A percentile compares a stretch with the other conserved stretches of the same genome.
phyloP scores from a whole-genome alignment of 30 jellyfish, hydroid and myxozoan species.

The Euphysa ruthae region DNA sequence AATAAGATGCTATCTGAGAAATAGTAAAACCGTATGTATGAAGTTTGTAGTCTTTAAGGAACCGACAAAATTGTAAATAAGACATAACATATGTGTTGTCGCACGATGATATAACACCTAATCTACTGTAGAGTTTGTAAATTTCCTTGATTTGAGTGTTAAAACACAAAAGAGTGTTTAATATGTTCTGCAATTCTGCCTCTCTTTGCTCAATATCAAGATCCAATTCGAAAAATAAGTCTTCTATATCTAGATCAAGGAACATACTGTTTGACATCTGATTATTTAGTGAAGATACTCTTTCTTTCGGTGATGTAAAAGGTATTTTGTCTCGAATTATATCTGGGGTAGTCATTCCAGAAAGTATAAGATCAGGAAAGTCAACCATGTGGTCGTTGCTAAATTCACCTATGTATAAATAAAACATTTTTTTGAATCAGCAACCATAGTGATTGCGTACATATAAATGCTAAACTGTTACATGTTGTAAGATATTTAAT shows the following conservation, averaged over 20 bases:
- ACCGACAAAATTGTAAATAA: conserved; percentile 58
- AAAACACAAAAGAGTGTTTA: conserved; percentile 30
- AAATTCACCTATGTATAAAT: conserved; percentile 47
- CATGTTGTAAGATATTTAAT: too few species aligned
- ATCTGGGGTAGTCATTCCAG: conserved; percentile 94
- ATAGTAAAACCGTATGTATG: conserved; percentile 45
- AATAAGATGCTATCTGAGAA: conserved; percentile 27
- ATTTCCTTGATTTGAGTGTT: conserved; percentile 53
- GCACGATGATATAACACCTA: conserved; percentile 36
- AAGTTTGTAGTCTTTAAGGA: conserved; percentile 55
- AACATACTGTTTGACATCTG: conserved; percentile 23
- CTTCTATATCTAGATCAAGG: conserved; percentile 49
- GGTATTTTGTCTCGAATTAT: conserved; percentile 59
- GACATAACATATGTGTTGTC: conserved; percentile 72
- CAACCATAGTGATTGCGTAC: too few species aligned
- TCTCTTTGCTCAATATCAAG: conserved; percentile 63
- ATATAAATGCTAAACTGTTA: too few species aligned
- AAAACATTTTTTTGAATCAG: background rate
- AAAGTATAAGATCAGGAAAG: conserved; percentile 58
- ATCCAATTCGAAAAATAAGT: conserved; percentile 20
- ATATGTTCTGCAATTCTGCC: conserved; percentile 41
- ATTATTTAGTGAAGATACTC: conserved; percentile 14
- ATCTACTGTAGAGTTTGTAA: conserved; percentile 76
- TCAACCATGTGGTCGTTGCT: conserved; percentile 67
- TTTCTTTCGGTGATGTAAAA: conserved; percentile 50